Evolutionary conservation across 2,888 invertebrate genomes (phyloP).

Genomic region (Rhyacophila evoluta): DNA sequence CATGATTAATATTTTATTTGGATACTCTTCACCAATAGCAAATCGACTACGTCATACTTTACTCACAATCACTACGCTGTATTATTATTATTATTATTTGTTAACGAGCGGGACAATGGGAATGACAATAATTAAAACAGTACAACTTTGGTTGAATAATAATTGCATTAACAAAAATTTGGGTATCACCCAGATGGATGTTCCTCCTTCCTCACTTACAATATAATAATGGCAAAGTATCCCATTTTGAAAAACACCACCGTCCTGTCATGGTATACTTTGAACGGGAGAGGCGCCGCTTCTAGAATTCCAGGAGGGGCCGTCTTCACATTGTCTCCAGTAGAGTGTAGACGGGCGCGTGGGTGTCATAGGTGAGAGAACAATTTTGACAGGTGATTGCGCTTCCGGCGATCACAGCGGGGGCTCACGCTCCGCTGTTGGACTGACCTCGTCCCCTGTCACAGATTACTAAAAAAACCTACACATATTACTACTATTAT

Average conservation of each 20-base stretch:
- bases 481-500: slow-evolving; percentile 41
- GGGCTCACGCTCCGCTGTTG: slow-evolving; percentile 47
- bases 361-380: slow-evolving; percentile 47
- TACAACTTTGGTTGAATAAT: not conserved
- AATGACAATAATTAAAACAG: not conserved
- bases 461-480: slow-evolving; percentile 33
- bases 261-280: not conserved
- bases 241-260: not conserved
- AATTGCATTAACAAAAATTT: slow-evolving; percentile 1
- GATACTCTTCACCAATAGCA: slow-evolving; percentile 15
- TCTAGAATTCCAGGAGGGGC: slow-evolving; percentile 23
- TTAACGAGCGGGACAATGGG: not conserved
- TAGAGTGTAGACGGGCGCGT: not conserved
- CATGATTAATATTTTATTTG: slow-evolving; percentile 17
- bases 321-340: not conserved
- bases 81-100: slow-evolving; percentile 1
- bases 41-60: not conserved
- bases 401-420: slow-evolving; percentile 50
- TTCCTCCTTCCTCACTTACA: not conserved
- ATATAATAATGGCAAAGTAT: not conserved
- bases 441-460: slow-evolving; percentile 54
- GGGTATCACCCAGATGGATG: slow-evolving; percentile 9
- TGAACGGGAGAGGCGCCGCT: slow-evolving; percentile 27
- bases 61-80: slow-evolving; percentile 15
- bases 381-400: slow-evolving; percentile 54